These are phyloP conservation scores for Pachypeltis micranthus DNA, from an alignment of 1,140 invertebrate genomes.

Conservation along the genomic window DNA sequence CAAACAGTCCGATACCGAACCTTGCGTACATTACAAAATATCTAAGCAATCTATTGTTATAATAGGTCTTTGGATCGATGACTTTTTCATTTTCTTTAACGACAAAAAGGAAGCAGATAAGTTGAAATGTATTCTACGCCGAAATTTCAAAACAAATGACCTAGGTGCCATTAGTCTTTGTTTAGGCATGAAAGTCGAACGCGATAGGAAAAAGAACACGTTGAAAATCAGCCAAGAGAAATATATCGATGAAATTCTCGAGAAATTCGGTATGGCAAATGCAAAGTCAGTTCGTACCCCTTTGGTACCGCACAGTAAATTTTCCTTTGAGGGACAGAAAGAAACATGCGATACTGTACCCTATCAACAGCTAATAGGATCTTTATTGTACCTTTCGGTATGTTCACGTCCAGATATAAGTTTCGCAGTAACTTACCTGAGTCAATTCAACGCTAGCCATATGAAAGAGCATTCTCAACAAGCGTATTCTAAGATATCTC, in stretches of 20 bases:
- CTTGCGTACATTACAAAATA: background rate
- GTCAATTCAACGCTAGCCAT: background rate
- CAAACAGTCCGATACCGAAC: background rate
- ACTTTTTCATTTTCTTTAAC: background rate
- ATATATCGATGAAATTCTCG: background rate
- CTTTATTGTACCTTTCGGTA: background rate
- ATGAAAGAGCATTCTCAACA: background rate
- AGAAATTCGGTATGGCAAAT: background rate
- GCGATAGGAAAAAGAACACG: background rate
- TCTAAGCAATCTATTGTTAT: background rate
- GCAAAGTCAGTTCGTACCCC: background rate
- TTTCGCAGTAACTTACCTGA: background rate
- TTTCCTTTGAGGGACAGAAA: background rate
- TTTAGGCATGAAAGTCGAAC: background rate
- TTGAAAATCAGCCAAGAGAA: background rate
- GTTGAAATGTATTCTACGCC: background rate
- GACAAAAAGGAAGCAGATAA: background rate
- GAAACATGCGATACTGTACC: background rate
- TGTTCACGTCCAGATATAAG: background rate
- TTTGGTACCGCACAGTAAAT: background rate
- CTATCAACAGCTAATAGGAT: background rate
- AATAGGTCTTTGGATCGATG: background rate
- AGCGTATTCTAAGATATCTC: background rate
- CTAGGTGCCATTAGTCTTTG: background rate
- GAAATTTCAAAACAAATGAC: background rate